phyloP scores from a whole-genome alignment of 2,113 vertebrate genomes.

The Ceyx margarethae region DNA sequence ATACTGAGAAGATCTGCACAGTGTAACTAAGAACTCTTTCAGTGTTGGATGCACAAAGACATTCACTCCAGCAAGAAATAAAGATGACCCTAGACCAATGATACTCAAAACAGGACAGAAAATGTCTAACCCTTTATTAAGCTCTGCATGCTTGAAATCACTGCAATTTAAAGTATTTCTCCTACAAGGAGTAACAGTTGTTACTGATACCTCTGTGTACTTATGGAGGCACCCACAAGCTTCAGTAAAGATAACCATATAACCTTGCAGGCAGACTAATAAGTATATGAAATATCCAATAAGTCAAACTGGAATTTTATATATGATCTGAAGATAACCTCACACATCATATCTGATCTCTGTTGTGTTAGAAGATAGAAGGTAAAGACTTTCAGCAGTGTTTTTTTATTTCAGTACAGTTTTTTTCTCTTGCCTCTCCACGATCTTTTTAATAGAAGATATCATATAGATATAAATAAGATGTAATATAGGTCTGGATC shows the following conservation, averaged over 20 bases:
- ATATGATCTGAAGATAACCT: background rate
- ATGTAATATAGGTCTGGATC: background rate
- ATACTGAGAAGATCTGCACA: background rate
- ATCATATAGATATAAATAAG: background rate
- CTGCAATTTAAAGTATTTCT: background rate
- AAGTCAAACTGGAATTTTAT: background rate
- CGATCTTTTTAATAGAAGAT: background rate
- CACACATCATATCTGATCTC: background rate
- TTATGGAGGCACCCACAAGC: background rate
- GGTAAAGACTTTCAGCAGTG: background rate
- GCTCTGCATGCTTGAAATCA: background rate
- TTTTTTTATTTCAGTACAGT: background rate
- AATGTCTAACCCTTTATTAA: background rate
- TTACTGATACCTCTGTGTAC: background rate
- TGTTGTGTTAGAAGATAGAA: background rate
- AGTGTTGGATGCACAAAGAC: background rate
- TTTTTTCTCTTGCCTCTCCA: background rate
- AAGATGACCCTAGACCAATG: background rate
- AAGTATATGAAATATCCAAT: background rate
- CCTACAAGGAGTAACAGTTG: background rate
- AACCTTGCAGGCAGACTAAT: background rate
- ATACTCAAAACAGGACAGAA: background rate
- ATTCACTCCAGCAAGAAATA: background rate
- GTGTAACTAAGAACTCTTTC: background rate
- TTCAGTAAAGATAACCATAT: background rate